phyloP scores from a whole-genome alignment of 2,113 vertebrate genomes.

The Microcebus jonahi region DNA sequence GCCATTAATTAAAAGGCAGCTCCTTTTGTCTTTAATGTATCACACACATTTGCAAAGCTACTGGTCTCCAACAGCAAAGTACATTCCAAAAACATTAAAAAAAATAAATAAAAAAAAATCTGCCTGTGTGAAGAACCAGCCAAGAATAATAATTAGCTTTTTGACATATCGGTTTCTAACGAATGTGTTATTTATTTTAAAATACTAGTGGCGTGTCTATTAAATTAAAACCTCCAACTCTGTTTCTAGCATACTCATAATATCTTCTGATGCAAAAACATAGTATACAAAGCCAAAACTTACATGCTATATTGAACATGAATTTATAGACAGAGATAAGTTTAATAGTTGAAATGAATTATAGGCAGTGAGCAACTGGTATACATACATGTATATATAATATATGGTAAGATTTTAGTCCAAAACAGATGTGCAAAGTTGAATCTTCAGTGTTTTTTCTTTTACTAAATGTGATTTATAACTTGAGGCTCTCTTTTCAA shows the following conservation, averaged over 20 bases:
- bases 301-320: neutral
- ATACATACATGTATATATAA: no score
- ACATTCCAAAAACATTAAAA: neutral
- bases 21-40: neutral
- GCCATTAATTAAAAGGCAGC: conserved; percentile 35
- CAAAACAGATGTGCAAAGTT: neutral
- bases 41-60: neutral
- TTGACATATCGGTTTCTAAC: conserved; percentile 77
- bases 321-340: neutral
- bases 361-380: neutral
- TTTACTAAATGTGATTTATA: neutral
- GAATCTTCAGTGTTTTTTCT: neutral
- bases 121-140: conserved; percentile 55
- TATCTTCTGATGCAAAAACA: neutral
- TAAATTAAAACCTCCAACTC: conserved; percentile 40
- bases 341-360: conserved; percentile 37
- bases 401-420: neutral
- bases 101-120: neutral
- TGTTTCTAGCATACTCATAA: neutral
- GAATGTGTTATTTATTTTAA: conserved; percentile 59
- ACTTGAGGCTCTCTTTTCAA: neutral
- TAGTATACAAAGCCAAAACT: neutral
- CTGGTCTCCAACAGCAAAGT: conserved; percentile 8
- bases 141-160: conserved; percentile 84
- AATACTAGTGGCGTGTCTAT: conserved; percentile 2